Evolutionary conservation across 2,797 vertebrate species (phyloP).

Genomic region (Notolabrus celidotus): DNA sequence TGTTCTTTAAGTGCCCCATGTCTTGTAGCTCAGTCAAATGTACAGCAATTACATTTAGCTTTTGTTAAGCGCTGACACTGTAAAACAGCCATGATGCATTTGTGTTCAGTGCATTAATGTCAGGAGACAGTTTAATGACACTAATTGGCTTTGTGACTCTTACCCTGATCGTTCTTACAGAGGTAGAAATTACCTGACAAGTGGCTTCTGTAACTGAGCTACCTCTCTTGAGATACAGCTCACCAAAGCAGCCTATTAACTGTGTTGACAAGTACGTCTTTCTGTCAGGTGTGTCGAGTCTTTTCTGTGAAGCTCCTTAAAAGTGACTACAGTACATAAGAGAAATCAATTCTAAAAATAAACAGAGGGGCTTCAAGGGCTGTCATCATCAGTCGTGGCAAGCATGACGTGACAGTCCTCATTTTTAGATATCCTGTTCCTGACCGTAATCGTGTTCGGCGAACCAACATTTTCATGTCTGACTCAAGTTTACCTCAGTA

Average conservation of each 20-base stretch:
- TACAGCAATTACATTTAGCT: conserved; percentile 42
- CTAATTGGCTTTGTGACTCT: conserved; percentile 71
- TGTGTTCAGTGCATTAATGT: conserved; percentile 51
- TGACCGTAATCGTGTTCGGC: conserved; percentile 66
- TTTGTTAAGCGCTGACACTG: conserved; percentile 65
- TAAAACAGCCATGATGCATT: conserved; percentile 48
- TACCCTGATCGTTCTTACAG: conserved; percentile 64
- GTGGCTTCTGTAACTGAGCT: conserved; percentile 47
- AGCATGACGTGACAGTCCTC: conserved; percentile 68
- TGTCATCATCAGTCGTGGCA: conserved; percentile 55
- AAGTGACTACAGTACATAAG: conserved; percentile 44
- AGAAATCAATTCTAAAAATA: conserved; percentile 74
- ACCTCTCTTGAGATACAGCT: conserved; percentile 64
- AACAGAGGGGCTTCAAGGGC: conserved; percentile 48
- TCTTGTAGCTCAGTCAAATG: conserved; percentile 47
- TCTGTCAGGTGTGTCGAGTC: conserved; percentile 65
- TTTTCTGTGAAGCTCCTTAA: conserved; percentile 57
- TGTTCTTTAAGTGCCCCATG: conserved; percentile 33
- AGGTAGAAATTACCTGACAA: conserved; percentile 75
- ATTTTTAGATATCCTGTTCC: conserved; percentile 69
- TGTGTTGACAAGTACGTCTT: conserved; percentile 59
- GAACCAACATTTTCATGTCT: conserved; percentile 64
- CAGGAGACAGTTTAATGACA: conserved; percentile 65
- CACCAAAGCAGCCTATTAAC: conserved; percentile 61
- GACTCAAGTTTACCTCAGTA: conserved; percentile 59